Evolutionary conservation across 1,140 invertebrate species (phyloP), one percentile per base, ranked within the genome.

Genomic region (Drosophila nikananu): DNA sequence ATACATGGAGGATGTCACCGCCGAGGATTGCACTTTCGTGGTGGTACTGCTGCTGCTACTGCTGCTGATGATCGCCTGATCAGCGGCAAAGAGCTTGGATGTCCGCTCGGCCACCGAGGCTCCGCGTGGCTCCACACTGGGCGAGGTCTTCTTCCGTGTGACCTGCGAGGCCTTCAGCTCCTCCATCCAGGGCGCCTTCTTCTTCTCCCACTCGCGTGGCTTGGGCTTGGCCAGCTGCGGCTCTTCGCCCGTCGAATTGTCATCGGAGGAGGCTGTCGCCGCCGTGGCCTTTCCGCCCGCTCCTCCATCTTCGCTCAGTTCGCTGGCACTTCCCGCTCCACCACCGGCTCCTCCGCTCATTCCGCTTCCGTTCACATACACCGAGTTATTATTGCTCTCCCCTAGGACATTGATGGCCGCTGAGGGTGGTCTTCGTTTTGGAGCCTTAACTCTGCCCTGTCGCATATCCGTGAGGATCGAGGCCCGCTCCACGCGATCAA

Each of bases 81-180:
- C 91, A 19, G 78, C 67, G n/a, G 75, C 67, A 32, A 91, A 81
- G 21, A 91, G 52, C 55, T 91, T 91, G 42, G 91, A 92, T 15
- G 83, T 83, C 19, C 91, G 72, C 25, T 92, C 91, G 3, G 78
- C 76, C 35, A 89, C 68, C 2, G 71, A 57, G 10, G 68, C 80
- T 2, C 78, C 70, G 23, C 87, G 81, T 7, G 92, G 93, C 58
- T 91, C 93, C 13, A 93, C 89, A 48, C 48, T 92, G 32, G 93
- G 93, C 41, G 93, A 92, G n/a, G 92, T 92, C 62, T 94, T 95
- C 74, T 95, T 95, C 83, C 94, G 95, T 7, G 77, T 81, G 25
- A 94, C 95, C 91, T 95, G 95, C 81, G 95, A 95, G 35, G 95
- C 92, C 82, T 96, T 96, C 71, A 96, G 93, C 81, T 96, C 95